Conservation (phyloP, 2,888 invertebrate genomes). For the Lasioglossum villosulum region DNA sequence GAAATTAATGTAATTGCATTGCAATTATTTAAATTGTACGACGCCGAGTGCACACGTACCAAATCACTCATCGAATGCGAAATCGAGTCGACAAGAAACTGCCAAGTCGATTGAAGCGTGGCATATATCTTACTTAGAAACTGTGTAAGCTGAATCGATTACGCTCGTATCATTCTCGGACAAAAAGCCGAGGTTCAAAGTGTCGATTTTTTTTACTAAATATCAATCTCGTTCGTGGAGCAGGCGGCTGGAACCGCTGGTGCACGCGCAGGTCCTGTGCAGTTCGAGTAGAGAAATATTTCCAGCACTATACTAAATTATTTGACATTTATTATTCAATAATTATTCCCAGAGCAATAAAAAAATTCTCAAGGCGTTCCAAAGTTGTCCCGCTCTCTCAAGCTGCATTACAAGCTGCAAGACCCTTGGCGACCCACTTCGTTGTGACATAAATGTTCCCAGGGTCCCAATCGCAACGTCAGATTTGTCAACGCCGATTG, state of each 20-base stretch:
- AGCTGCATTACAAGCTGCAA: background rate
- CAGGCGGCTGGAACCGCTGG: background rate
- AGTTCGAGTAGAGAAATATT: background rate
- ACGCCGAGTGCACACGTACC: background rate
- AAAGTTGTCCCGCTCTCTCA: background rate
- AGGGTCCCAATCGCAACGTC: background rate
- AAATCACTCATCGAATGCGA: background rate
- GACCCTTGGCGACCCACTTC: background rate
- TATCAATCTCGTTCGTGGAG: background rate
- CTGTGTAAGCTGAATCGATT: background rate
- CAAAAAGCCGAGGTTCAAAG: background rate
- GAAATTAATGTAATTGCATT: background rate
- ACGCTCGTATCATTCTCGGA: background rate
- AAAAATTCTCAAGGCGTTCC: background rate
- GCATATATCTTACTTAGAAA: background rate
- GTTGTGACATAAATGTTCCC: background rate
- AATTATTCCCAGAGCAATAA: background rate
- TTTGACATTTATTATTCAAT: no score
- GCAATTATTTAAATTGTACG: background rate
- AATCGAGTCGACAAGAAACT: background rate
- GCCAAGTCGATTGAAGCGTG: background rate
- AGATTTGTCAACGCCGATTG: constrained; percentile 56
- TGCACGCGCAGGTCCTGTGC: background rate
- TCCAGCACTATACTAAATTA: background rate
- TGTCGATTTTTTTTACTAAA: background rate